These are phyloP conservation scores for Acanthisitta chloris DNA, from an alignment of 2,113 vertebrate genomes.

Conservation along the genomic window DNA sequence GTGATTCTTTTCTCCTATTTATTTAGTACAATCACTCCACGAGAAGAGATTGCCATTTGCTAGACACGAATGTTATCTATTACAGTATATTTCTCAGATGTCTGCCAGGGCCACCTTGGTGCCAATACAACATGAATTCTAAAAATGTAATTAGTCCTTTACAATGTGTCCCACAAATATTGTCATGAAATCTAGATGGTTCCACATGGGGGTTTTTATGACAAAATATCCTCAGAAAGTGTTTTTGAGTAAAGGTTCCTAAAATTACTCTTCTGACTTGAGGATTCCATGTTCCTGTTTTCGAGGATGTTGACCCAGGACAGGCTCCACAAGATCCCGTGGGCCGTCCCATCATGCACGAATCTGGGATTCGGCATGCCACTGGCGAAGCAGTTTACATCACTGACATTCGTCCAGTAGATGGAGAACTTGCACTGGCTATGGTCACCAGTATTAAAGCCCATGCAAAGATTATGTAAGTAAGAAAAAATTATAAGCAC, in stretches of 20 bases:
- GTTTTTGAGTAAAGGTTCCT: neutral
- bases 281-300: neutral
- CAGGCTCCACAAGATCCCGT: constrained; percentile 76
- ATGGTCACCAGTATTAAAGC: constrained; percentile 83
- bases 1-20: neutral
- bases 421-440: constrained; percentile 80
- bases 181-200: neutral
- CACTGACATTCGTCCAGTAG: constrained; percentile 75
- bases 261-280: neutral
- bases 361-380: constrained; percentile 81
- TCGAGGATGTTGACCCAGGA: constrained; percentile 73
- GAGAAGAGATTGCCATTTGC: neutral
- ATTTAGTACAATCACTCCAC: neutral
- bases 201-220: neutral
- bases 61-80: neutral
- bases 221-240: neutral
- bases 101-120: neutral
- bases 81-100: neutral
- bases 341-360: constrained; percentile 79
- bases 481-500: neutral
- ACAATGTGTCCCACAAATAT: neutral
- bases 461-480: constrained; percentile 79
- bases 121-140: neutral
- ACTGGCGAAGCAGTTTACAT: constrained; percentile 85
- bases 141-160: neutral